Evolutionary conservation across 2,113 vertebrate genomes (phyloP).

Genomic region (Percopsis transmontana): DNA sequence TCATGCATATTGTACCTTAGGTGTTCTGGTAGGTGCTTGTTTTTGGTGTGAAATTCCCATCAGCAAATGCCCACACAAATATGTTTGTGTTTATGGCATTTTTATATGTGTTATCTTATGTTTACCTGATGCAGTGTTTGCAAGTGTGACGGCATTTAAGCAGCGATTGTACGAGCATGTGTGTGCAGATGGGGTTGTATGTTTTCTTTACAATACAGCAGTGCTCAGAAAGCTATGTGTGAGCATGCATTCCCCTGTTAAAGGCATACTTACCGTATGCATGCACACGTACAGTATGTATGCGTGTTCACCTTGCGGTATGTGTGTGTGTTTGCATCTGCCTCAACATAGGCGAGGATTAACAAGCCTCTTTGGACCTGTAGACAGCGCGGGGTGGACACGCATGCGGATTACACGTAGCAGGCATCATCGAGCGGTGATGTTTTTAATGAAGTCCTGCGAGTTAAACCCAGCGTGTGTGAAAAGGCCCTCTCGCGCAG

Average conservation of each 20-base stretch:
- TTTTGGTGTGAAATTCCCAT: no score
- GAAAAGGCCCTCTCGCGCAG: conserved; percentile 28
- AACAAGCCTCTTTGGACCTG: conserved; percentile 60
- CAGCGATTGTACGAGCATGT: no score
- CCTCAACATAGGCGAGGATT: conserved; percentile 42
- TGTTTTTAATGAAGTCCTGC: conserved; percentile 69
- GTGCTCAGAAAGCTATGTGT: no score
- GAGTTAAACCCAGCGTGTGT: conserved; percentile 54
- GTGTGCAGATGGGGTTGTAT: no score
- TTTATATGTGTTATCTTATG: no score
- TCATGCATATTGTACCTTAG: conserved; percentile 11
- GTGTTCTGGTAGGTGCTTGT: background rate
- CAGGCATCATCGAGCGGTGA: conserved; percentile 49
- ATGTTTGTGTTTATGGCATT: conserved; percentile 4
- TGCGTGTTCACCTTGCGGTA: background rate
- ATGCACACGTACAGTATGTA: background rate
- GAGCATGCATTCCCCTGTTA: no score
- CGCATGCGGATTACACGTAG: conserved; percentile 51
- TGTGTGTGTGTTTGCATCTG: conserved; percentile 21
- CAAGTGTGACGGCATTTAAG: no score
- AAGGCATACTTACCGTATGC: no score
- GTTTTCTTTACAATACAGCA: no score
- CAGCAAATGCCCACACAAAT: no score
- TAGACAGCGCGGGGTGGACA: conserved; percentile 33
- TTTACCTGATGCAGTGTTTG: no score